These are phyloP conservation scores for Callitettix versicolor DNA, from an alignment of 1,140 invertebrate genomes.

Conservation along the genomic window DNA sequence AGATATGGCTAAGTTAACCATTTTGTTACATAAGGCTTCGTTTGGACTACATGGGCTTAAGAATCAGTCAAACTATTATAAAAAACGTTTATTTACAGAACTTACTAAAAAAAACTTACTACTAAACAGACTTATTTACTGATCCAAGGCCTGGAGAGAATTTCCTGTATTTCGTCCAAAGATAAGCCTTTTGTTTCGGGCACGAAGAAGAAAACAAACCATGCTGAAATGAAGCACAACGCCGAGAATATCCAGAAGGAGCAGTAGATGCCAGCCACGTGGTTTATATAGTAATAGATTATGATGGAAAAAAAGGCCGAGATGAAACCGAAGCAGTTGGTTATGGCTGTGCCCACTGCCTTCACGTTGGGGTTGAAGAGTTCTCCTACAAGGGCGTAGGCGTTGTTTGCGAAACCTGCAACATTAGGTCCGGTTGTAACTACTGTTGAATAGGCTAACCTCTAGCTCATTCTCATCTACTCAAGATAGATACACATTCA, in stretches of 20 bases:
- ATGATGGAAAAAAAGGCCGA: conserved; percentile 1
- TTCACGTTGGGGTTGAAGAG: conserved; percentile 5
- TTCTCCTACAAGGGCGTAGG: conserved; percentile 4
- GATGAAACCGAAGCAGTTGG: conserved; percentile 1
- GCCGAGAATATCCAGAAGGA: conserved; percentile 4
- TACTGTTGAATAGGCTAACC: no score
- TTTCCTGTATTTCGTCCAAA: conserved; percentile 4
- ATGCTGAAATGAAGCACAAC: background rate
- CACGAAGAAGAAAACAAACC: background rate
- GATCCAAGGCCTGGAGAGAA: conserved; percentile 3
- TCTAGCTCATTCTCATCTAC: no score
- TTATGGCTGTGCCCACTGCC: conserved; percentile 1
- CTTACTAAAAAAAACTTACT: no score
- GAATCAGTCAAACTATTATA: no score
- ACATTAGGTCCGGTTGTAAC: no score
- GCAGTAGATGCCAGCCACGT: background rate
- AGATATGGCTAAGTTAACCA: no score
- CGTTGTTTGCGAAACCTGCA: conserved; percentile 8
- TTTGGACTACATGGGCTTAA: no score
- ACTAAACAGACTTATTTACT: background rate
- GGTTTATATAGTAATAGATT: conserved; percentile 1
- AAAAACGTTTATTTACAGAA: no score
- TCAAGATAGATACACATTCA: no score
- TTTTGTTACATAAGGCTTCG: no score
- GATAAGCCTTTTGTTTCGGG: conserved; percentile 3